These are phyloP conservation scores for Potamarius usumacintae DNA, from an alignment of 2,113 vertebrate genomes.

Conservation along the genomic window DNA sequence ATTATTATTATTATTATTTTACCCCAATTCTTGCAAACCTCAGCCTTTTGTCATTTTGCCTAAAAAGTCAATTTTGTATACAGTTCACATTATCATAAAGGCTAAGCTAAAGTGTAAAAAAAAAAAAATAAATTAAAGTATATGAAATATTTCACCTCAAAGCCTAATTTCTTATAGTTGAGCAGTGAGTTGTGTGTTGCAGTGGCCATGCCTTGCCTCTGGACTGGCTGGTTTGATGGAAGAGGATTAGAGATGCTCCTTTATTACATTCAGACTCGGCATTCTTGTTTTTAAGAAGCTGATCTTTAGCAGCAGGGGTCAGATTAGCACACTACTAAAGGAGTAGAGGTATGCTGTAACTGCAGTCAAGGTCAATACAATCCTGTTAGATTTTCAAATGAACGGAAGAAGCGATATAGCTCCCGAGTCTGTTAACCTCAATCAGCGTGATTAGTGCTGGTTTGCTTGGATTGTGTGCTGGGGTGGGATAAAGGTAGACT, in stretches of 20 bases:
- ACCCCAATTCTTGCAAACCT: background rate
- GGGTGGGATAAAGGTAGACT: background rate
- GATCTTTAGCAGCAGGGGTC: constrained; percentile 26
- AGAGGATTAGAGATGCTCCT: constrained; percentile 45
- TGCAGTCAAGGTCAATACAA: constrained; percentile 50
- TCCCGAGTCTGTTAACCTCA: background rate
- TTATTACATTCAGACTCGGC: constrained; percentile 21
- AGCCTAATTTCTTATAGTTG: constrained; percentile 32
- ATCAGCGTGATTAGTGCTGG: constrained; percentile 27
- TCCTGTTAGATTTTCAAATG: constrained; percentile 52
- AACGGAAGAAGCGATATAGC: constrained; percentile 36
- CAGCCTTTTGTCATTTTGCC: background rate
- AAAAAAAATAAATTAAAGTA: background rate
- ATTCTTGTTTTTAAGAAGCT: constrained; percentile 31
- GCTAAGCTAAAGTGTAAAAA: background rate
- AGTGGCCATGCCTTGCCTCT: constrained; percentile 16
- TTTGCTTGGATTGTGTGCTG: background rate
- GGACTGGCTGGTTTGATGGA: constrained; percentile 37
- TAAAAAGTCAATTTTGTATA: background rate
- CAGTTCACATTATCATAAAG: background rate
- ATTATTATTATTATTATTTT: too few relatives aligned
- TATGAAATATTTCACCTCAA: constrained; percentile 28
- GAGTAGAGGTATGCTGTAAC: constrained; percentile 32
- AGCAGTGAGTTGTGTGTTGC: background rate
- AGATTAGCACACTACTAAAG: constrained; percentile 36